Percentiles rank a stretch among this genome's conserved stretches.
Conservation (phyloP, 2,888 invertebrate species). For the Mylabris sibirica region DNA sequence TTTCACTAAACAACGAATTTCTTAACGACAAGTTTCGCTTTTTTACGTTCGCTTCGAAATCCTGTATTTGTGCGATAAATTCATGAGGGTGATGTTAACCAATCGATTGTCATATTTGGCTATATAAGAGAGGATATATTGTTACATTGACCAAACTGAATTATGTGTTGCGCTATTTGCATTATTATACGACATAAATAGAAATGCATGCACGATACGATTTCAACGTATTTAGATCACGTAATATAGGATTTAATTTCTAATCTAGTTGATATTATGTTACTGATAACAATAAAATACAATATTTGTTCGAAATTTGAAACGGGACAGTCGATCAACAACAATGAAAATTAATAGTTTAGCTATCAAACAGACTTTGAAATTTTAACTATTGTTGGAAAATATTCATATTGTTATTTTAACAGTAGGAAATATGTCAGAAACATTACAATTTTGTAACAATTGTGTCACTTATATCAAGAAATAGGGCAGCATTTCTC, state of each 20-base stretch:
- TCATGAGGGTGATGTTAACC: neutral
- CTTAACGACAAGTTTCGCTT: neutral
- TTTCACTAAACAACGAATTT: no score
- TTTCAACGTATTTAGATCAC: constrained; percentile 13
- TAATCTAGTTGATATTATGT: constrained; percentile 17
- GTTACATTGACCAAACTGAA: neutral
- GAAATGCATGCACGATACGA: constrained; percentile 5
- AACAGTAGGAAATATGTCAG: neutral
- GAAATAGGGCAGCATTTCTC: neutral
- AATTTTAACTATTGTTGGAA: no score
- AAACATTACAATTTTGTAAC: neutral
- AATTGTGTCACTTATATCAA: neutral
- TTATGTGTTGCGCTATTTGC: constrained; percentile 7
- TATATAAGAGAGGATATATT: neutral
- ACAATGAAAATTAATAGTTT: neutral
- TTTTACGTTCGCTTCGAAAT: no score
- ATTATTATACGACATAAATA: constrained; percentile 6
- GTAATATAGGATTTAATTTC: constrained; percentile 15
- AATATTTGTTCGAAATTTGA: neutral
- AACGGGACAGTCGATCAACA: neutral
- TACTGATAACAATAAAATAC: constrained; percentile 8
- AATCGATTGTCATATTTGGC: neutral
- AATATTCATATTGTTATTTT: neutral
- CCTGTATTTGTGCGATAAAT: neutral
- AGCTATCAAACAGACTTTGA: no score